Evolutionary conservation across 2,888 invertebrate genomes (phyloP).

Genomic region (Pilophorus perplexus): DNA sequence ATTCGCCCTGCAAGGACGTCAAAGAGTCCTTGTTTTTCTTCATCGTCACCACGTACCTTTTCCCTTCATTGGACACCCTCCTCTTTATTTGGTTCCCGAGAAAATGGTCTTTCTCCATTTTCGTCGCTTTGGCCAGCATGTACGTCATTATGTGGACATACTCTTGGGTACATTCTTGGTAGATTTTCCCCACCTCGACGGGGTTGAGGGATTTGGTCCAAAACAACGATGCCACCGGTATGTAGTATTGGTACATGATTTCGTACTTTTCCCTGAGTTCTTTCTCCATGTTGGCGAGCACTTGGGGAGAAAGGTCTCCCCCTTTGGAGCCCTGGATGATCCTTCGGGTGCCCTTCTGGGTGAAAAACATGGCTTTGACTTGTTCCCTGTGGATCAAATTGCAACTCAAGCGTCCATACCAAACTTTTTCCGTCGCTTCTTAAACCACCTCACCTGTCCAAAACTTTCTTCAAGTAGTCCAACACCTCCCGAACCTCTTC

Average conservation of each 20-base stretch:
- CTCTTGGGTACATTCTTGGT: conserved; percentile 2
- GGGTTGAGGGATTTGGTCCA: conserved; percentile 28
- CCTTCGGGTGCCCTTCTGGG: conserved; percentile 25
- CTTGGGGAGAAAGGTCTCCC: conserved; percentile 27
- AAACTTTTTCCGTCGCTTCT: no score
- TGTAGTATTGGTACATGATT: conserved; percentile 31
- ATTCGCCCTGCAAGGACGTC: conserved; percentile 23
- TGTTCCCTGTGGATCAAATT: no score
- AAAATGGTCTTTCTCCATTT: conserved; percentile 22
- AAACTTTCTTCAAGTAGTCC: conserved; percentile 15
- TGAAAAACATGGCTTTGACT: conserved; percentile 32
- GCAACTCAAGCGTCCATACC: no score
- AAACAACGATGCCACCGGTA: conserved; percentile 31
- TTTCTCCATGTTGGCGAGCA: conserved; percentile 27
- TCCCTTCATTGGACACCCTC: conserved; percentile 10
- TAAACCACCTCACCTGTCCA: conserved; percentile 13
- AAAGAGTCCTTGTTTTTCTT: conserved; percentile 25
- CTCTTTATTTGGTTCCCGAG: conserved; percentile 16
- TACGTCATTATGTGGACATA: conserved; percentile 35
- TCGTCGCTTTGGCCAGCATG: conserved; percentile 30
- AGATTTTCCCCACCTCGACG: conserved; percentile 30
- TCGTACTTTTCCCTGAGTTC: conserved; percentile 30
- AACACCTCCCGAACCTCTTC: conserved; percentile 32
- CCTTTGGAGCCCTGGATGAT: conserved; percentile 34
- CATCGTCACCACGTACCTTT: background rate